Evolutionary conservation across 2,888 invertebrate genomes (phyloP), one percentile per base, ranked within the genome.

Genomic region (Zygothrica quintamaculata): DNA sequence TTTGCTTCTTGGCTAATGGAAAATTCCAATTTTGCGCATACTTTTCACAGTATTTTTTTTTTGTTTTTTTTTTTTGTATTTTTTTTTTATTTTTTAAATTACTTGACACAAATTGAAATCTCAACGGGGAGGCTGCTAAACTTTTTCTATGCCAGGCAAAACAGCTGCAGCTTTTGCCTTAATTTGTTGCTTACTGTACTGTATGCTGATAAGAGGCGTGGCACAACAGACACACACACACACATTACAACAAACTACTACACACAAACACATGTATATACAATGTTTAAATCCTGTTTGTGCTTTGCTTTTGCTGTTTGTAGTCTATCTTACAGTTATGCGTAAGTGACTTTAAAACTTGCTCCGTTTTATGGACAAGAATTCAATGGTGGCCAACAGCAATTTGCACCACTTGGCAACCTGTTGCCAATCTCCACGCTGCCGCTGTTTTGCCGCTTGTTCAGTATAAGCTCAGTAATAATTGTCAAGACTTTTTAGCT

Each of bases 261-360:
- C 3, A 31, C 16, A 43, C 55, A 44, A 12, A 52, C 43, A 43
- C n/a, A n/a, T n/a, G n/a, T n/a, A 26, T 6, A 8, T 16, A 29
- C 33, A 26, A 12, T 37, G 44, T 48, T 40, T 39, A 62, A 81
- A 84, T 84, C 80, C 80, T 84, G 80, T 81, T 79, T 74, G 68
- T 51, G 37, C 18, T 22, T 22, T n/a, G 29, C 29, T n/a, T n/a
- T n/a, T 47, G 43, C 42, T 57, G 48, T 37, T 13, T 39, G 69
- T 61, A 52, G 79, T 84, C 84, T 80, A 81, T 84, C 80, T 80
- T 84, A 81, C 80, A 81, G 80, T 81, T 81, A 81, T 81, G 80
- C 80, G 80, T 81, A 84, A 81, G 82, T 81, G 82, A 69, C 58
- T 60, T 56, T 46, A 57, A 69, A 77, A 78, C 82, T 81, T 84